Base-by-base conservation (phyloP, 2,888 invertebrate genomes). In the Lasioglossum lativentre region DNA sequence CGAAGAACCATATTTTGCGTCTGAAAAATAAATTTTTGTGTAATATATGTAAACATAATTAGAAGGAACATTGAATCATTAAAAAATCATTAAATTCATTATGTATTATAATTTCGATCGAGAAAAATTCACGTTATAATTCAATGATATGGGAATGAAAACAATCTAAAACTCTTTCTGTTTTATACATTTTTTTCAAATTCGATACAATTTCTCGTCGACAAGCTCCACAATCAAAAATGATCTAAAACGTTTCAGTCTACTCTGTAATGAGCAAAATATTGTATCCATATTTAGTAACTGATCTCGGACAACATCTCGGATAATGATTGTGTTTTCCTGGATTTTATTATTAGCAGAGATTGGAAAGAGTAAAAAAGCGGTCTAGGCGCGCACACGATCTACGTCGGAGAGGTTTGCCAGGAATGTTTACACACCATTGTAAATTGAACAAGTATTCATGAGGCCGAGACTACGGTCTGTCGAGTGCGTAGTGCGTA, bases 361-460 rank as follows among this genome's bases (percentile, higher is more conserved):
- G n/a, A n/a, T 6, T 59, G 59, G 23, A 68, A 23, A 52, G 52
- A 16, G 42, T 14, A n/a, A 47, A 71, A 66, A 75, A 74, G 19
- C 16, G 47, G n/a, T 10, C 16, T 56, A 52, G 34, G 3, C 56
- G 6, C 52, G 16, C 27, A 5, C 71, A 70, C 30, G 16, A 74
- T 76, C 23, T 74, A 59, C 12, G 40, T 12, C 14, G 42, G 6
- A 63, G 30, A 16, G n/a, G 45, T 63, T 72, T 27, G 23, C 40
- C 42, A n/a, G 47, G n/a, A 47, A 23, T 19, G 42, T 84, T 84
- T 78, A 59, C 52, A 59, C 52, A 52, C 40, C 30, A 42, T 47
- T 42, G 75, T 71, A 71, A 78, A 84, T 82, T 78, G 82, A 82
- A 70, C 45, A 19, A 16, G 16, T 27, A 63, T 34, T 23, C 30